Conservation (phyloP, 1,140 invertebrate genomes). For the Oedothorax gibbosus region DNA sequence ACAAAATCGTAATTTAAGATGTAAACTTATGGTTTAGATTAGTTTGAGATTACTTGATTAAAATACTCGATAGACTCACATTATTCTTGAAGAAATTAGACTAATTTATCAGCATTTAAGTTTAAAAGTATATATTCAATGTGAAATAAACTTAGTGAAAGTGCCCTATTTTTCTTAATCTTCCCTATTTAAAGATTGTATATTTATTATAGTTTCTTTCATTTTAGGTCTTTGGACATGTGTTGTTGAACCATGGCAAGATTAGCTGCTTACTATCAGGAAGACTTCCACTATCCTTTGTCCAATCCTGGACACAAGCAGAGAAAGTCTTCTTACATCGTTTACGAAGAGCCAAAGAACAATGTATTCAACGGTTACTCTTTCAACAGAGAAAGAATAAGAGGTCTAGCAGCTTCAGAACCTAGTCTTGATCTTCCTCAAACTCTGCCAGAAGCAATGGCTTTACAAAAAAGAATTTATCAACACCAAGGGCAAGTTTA, state of each 20-base stretch:
- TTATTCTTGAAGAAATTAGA: too few relatives aligned
- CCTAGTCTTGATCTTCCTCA: neutral
- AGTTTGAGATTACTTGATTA: too few relatives aligned
- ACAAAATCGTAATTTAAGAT: too few relatives aligned
- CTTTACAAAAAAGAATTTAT: constrained; percentile 6
- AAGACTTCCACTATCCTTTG: constrained; percentile 46
- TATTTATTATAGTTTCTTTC: neutral
- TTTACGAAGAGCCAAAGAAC: constrained; percentile 34
- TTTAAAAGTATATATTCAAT: neutral
- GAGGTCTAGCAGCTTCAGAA: constrained; percentile 24
- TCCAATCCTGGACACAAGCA: constrained; percentile 26
- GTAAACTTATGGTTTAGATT: too few relatives aligned
- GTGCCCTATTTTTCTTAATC: too few relatives aligned
- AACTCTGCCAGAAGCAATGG: neutral
- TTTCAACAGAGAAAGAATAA: constrained; percentile 9
- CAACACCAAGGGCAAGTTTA: too few relatives aligned
- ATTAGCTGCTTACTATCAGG: constrained; percentile 54
- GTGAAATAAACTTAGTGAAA: too few relatives aligned
- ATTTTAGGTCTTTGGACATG: neutral
- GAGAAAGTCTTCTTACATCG: constrained; percentile 31
- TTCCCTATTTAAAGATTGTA: too few relatives aligned
- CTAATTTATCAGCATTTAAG: neutral
- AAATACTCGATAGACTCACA: too few relatives aligned
- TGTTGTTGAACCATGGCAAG: constrained; percentile 28
- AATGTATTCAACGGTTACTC: neutral